Conservation (phyloP, 2,113 vertebrate genomes). For the Limnothrissa miodon region DNA sequence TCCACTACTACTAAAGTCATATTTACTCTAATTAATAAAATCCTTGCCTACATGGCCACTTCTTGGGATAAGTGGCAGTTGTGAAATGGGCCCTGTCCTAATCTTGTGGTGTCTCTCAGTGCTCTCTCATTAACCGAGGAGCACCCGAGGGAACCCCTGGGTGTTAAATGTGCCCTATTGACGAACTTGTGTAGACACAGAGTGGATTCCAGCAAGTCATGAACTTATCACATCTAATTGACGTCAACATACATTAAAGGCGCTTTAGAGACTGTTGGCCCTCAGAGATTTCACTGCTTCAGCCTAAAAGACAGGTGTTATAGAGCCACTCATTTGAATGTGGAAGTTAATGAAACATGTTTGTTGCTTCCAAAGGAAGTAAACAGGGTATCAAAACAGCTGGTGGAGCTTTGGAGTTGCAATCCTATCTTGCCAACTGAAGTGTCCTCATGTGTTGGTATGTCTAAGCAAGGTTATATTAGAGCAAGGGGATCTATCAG, state of each 20-base stretch:
- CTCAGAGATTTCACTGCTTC: not conserved
- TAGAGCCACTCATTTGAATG: not conserved
- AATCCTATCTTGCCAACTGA: not conserved
- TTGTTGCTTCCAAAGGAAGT: not conserved
- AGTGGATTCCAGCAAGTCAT: not conserved
- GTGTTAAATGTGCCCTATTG: not conserved
- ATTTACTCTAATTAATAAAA: no score
- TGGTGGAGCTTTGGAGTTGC: not conserved
- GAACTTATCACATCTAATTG: not conserved
- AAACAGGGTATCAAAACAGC: not conserved
- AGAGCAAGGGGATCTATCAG: not conserved
- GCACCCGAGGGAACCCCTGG: no score
- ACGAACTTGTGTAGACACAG: not conserved
- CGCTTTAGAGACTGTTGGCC: not conserved
- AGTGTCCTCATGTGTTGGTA: not conserved
- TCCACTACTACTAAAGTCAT: no score
- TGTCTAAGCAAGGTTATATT: not conserved
- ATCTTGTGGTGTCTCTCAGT: not conserved
- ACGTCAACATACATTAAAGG: not conserved
- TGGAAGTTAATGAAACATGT: not conserved
- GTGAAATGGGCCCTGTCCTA: no score
- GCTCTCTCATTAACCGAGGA: not conserved
- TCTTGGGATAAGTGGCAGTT: no score
- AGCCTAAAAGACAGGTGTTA: not conserved
- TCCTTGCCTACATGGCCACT: no score